Evolutionary conservation across 2,797 vertebrate genomes (phyloP).

Genomic region (Hippocampus kuda): DNA sequence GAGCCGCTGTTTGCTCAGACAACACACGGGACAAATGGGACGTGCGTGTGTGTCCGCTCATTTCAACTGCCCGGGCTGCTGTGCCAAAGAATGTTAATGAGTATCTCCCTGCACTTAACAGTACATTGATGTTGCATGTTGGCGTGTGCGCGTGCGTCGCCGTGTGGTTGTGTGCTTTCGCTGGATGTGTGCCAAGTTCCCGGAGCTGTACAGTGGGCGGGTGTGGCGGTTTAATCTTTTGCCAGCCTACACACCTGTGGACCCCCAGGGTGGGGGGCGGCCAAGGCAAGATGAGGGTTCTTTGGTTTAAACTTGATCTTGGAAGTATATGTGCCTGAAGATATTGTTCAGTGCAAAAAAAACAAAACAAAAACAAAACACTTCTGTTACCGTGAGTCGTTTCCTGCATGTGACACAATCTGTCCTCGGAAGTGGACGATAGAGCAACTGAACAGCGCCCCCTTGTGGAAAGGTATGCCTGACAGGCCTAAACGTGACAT

Average conservation of each 20-base stretch:
- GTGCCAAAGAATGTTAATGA: conserved; percentile 42
- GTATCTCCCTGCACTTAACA: conserved; percentile 26
- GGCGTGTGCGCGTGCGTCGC: conserved; percentile 7
- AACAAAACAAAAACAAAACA: not conserved
- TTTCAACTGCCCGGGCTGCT: conserved; percentile 14
- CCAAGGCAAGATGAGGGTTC: conserved; percentile 1
- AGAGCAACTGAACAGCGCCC: not conserved
- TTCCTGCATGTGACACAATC: not conserved
- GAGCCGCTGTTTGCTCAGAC: conserved; percentile 63
- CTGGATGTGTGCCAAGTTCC: conserved; percentile 43
- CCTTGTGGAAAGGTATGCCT: conserved; percentile 9
- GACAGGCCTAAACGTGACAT: not conserved
- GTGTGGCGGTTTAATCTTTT: conserved; percentile 30
- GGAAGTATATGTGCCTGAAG: conserved; percentile 6
- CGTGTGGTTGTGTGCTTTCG: conserved; percentile 5
- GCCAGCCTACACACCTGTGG: conserved; percentile 53
- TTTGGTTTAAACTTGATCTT: conserved; percentile 1
- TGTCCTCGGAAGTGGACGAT: not conserved
- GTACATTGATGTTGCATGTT: conserved; percentile 10
- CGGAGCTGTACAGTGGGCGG: conserved; percentile 23
- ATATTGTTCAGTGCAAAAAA: not conserved
- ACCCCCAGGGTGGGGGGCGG: conserved; percentile 25
- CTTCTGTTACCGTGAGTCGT: not conserved
- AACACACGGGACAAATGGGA: conserved; percentile 56
- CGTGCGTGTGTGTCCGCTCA: conserved; percentile 12